phyloP scores from a whole-genome alignment of 2,888 invertebrate species.

The Crematogaster levior region DNA sequence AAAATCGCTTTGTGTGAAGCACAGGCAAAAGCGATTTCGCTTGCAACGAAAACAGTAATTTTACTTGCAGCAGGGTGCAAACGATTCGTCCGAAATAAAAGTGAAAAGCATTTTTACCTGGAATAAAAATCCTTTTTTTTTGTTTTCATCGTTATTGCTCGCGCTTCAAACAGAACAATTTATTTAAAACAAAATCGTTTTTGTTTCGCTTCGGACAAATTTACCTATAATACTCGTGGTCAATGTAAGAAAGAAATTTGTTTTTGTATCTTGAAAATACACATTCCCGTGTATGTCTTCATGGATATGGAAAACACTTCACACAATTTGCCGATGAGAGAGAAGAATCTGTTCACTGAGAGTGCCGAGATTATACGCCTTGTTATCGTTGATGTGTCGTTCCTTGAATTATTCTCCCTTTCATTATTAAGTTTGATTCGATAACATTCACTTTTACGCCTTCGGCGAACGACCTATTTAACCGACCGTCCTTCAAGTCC shows the following conservation, averaged over 20 bases:
- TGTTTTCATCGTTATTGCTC: not conserved
- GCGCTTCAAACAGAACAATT: not conserved
- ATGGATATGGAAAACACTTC: not conserved
- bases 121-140: conserved; percentile 13
- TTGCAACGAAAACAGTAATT: conserved; percentile 4
- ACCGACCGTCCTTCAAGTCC: conserved; percentile 65
- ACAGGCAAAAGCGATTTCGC: not conserved
- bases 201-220: not conserved
- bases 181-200: conserved; percentile 9
- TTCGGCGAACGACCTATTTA: conserved; percentile 55
- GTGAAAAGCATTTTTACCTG: not conserved
- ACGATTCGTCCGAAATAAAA: not conserved
- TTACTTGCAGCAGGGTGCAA: not conserved
- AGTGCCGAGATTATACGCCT: not conserved
- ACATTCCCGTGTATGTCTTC: not conserved
- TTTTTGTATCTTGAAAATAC: not conserved
- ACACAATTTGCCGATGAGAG: not conserved
- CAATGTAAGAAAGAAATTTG: not conserved
- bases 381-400: conserved; percentile 4
- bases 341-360: not conserved
- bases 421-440: conserved; percentile 64
- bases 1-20: not conserved
- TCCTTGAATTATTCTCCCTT: conserved; percentile 43
- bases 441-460: conserved; percentile 61
- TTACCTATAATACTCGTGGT: not conserved